Percentiles rank a stretch among this genome's conserved stretches.
These are phyloP conservation scores for Hemistola chrysoprasaria DNA, from an alignment of 2,888 invertebrate genomes.

Conservation along the genomic window DNA sequence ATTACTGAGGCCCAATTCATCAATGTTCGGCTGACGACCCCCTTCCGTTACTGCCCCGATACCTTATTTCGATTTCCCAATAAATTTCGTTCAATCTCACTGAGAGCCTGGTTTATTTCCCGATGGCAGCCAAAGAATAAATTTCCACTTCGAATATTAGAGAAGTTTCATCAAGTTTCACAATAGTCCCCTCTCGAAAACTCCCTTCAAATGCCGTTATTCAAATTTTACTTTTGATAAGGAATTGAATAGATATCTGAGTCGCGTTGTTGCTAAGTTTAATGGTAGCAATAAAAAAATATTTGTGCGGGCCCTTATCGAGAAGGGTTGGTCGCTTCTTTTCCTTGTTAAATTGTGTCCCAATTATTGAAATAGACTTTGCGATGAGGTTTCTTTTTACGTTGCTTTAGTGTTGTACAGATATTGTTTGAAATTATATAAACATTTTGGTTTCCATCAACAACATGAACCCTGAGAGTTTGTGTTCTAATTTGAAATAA, in stretches of 20 bases:
- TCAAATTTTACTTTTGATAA: constrained; percentile 72
- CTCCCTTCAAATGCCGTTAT: constrained; percentile 64
- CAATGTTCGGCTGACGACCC: constrained; percentile 47
- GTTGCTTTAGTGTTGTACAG: too few species aligned
- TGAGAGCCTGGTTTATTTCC: constrained; percentile 60
- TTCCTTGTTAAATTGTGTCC: constrained; percentile 14
- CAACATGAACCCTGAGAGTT: too few species aligned
- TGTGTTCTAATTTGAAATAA: too few species aligned
- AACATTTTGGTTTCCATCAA: too few species aligned
- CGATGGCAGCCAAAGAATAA: constrained; percentile 64
- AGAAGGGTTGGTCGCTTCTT: constrained; percentile 13
- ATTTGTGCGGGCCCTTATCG: constrained; percentile 28
- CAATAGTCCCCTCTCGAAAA: constrained; percentile 67
- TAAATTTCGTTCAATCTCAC: constrained; percentile 62
- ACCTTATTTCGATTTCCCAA: constrained; percentile 56
- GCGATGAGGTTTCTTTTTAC: neutral
- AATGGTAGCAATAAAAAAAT: constrained; percentile 48
- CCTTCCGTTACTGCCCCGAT: constrained; percentile 37
- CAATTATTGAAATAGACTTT: constrained; percentile 9
- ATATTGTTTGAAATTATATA: too few species aligned
- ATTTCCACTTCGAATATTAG: constrained; percentile 72
- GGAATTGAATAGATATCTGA: constrained; percentile 67
- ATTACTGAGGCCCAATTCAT: constrained; percentile 45
- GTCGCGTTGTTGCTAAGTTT: constrained; percentile 56
- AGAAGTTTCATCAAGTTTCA: constrained; percentile 66